Conservation (phyloP, 2,113 vertebrate genomes). For the Zapus hudsonius region DNA sequence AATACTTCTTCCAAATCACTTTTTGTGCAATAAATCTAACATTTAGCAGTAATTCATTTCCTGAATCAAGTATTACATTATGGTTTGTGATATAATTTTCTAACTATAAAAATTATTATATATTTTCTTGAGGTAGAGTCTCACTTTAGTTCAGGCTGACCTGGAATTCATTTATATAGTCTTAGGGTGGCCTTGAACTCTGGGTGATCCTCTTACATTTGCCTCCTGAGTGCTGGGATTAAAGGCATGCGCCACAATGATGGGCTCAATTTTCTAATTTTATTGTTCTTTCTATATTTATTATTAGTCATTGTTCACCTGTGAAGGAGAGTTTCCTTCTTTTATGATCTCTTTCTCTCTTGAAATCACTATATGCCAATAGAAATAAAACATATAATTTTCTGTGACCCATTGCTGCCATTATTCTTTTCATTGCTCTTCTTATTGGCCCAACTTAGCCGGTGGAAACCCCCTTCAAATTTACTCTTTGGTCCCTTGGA, state of each 20-base stretch:
- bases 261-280: constrained; percentile 35
- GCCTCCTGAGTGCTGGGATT: too few species aligned
- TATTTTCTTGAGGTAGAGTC: too few species aligned
- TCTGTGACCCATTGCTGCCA: background rate
- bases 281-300: background rate
- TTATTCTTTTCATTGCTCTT: background rate
- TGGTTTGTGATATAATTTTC: background rate
- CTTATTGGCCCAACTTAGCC: background rate
- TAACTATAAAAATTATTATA: too few species aligned
- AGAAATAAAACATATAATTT: background rate
- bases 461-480: background rate
- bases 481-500: background rate
- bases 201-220: too few species aligned
- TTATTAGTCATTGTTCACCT: background rate
- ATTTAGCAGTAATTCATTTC: background rate
- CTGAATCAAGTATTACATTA: background rate
- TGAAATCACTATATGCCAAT: background rate
- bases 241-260: too few species aligned
- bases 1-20: background rate
- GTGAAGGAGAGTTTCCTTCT: background rate
- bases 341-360: background rate
- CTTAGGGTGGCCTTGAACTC: too few species aligned
- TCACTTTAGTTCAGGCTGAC: too few species aligned
- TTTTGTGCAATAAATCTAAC: background rate
- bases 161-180: too few species aligned